These are phyloP conservation scores for Eriocheir sinensis DNA, from an alignment of 1,140 invertebrate species.

Conservation along the genomic window DNA sequence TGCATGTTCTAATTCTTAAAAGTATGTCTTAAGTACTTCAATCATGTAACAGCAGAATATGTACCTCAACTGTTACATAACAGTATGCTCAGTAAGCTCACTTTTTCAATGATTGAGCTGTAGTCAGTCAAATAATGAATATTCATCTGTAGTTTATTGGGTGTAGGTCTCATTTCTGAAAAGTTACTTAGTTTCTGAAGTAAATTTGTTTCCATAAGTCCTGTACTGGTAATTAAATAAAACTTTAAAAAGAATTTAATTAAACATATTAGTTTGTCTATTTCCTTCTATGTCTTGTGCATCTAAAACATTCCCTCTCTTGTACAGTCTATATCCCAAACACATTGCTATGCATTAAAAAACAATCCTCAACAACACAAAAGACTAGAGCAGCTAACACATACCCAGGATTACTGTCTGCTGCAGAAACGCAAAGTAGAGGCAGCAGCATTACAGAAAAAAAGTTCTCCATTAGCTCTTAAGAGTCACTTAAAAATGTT, in stretches of 20 bases:
- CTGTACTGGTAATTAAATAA: background rate
- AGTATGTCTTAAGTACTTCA: constrained; percentile 47
- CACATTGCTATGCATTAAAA: background rate
- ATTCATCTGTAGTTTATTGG: constrained; percentile 60
- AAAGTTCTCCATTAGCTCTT: no score
- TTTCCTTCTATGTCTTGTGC: background rate
- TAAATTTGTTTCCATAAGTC: constrained; percentile 38
- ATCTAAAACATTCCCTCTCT: background rate
- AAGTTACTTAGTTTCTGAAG: constrained; percentile 32
- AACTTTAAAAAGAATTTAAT: constrained; percentile 35
- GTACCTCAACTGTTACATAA: constrained; percentile 33
- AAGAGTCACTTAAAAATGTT: no score
- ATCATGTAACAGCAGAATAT: constrained; percentile 12
- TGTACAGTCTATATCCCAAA: background rate
- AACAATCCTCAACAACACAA: background rate
- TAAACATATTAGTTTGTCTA: background rate
- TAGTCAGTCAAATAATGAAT: constrained; percentile 46
- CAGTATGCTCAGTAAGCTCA: constrained; percentile 66
- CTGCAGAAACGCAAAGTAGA: background rate
- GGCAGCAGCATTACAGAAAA: background rate
- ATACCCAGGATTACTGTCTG: background rate
- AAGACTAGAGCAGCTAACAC: background rate
- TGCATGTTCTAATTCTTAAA: constrained; percentile 59
- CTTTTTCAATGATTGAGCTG: constrained; percentile 51
- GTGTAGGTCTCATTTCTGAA: constrained; percentile 59